Base-by-base conservation (phyloP, 2,888 invertebrate species). In the Stenodera caucasica region DNA sequence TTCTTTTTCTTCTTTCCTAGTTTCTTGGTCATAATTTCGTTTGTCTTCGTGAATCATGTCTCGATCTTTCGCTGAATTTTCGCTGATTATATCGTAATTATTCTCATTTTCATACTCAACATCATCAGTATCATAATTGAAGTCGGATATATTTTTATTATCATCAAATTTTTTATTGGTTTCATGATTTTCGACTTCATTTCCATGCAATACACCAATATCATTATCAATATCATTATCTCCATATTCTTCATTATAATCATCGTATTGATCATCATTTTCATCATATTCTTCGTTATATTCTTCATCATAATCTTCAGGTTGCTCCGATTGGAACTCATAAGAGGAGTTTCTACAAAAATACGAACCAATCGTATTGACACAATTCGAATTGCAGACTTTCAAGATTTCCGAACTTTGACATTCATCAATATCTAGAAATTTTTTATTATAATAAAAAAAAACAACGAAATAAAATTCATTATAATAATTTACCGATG, bases 381-480 rank as follows among this genome's bases (percentile, higher is more conserved):
- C 80, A 76, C 90, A 90, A 30, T 82, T 83, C 66, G 78, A 74
- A 3, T 77, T 73, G 64, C 88, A 82, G 63, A 75, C 63, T 37
- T 73, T 63, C 2, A 74, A 69, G n/a, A 82, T 69, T 54, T 80
- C 77, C 0, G 77, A 71, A 57, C 74, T 78, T 21, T 83, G 81
- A 71, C 90, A 90, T 77, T 90, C 90, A 72, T 90, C 84, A 32
- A 89, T 82, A 78, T 88, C 88, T 86, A 70, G 32, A 66, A 71
- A 51, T 49, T 37, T 18, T 23, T 56, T n/a, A 21, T 53, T 3
- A 65, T 7, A 63, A 55, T 51, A 86, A 77, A 65, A 84, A 80
- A 54, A 82, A 82, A 9, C 87, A 40, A 11, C n/a, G n/a, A n/a
- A n/a, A n/a, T n/a, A n/a, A n/a, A n/a, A n/a, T n/a, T n/a, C n/a